These are phyloP conservation scores for Bufotes viridis DNA, from an alignment of 2,797 vertebrate species.

Conservation along the genomic window DNA sequence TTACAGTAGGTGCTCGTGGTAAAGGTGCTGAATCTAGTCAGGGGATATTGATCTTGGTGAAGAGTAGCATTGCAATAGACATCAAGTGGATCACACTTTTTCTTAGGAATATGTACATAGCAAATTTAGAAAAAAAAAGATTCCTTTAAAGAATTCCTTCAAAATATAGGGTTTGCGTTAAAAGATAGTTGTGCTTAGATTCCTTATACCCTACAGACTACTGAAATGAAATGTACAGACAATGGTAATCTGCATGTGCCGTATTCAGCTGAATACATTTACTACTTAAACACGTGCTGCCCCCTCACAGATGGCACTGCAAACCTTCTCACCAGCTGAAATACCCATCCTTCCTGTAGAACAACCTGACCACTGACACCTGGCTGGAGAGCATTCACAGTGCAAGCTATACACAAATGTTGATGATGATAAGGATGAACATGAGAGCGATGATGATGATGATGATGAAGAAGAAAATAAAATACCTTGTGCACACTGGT, in stretches of 20 bases:
- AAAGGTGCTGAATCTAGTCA: neutral
- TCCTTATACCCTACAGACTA: neutral
- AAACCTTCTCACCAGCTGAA: constrained; percentile 6
- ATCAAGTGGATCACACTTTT: neutral
- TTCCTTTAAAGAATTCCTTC: neutral
- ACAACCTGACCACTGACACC: constrained; percentile 5
- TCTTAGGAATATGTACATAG: neutral
- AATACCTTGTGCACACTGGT: constrained; percentile 38
- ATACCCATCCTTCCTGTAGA: constrained; percentile 19
- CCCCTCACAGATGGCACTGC: constrained; percentile 25
- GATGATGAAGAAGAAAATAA: constrained; percentile 10
- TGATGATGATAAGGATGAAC: neutral
- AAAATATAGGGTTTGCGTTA: neutral
- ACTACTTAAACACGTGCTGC: constrained; percentile 53
- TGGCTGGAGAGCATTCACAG: neutral
- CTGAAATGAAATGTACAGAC: neutral
- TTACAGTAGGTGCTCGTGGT: neutral
- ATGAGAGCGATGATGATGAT: constrained; percentile 9
- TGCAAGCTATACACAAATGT: neutral
- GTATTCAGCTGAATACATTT: neutral
- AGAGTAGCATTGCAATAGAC: neutral
- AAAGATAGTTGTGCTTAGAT: too few relatives aligned
- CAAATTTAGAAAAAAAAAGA: neutral
- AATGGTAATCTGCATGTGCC: constrained; percentile 7
- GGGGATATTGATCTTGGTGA: neutral